A percentile compares a stretch with the other conserved stretches of the same genome.
Conservation (phyloP, 2,797 vertebrate species). For the Lindbergichthys nudifrons region DNA sequence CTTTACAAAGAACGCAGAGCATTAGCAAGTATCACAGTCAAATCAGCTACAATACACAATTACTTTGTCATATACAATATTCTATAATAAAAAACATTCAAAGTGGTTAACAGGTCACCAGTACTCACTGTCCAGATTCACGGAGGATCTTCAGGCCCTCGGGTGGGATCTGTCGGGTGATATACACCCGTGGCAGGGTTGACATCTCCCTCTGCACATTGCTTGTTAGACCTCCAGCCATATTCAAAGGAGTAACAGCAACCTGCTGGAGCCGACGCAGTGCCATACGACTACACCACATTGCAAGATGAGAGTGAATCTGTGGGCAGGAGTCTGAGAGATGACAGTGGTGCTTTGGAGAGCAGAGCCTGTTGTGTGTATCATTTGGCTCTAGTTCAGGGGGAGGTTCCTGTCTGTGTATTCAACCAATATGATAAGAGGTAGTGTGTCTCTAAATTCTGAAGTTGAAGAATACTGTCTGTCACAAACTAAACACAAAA, state of each 20-base stretch:
- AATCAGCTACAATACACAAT: background rate
- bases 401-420: conserved; percentile 66
- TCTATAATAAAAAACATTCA: background rate
- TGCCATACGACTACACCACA: conserved; percentile 80
- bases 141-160: conserved; percentile 84
- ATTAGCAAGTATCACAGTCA: background rate
- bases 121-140: conserved; percentile 86
- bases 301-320: conserved; percentile 53
- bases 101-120: background rate
- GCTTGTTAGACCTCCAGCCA: conserved; percentile 41
- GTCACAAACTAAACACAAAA: conserved; percentile 8
- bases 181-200: conserved; percentile 80
- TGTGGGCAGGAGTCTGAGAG: conserved; percentile 33
- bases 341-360: conserved; percentile 58
- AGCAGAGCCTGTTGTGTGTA: conserved; percentile 39
- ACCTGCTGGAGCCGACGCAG: conserved; percentile 76
- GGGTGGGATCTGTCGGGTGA: conserved; percentile 86
- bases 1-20: conserved; percentile 38
- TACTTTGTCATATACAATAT: background rate
- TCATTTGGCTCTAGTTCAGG: conserved; percentile 55
- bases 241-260: conserved; percentile 58
- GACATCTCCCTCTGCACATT: conserved; percentile 75
- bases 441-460: conserved; percentile 62
- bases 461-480: conserved; percentile 36
- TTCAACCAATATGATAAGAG: conserved; percentile 77